These are phyloP conservation scores for Gymnoscelis rufifasciata DNA, from an alignment of 2,888 invertebrate species.

Conservation along the genomic window DNA sequence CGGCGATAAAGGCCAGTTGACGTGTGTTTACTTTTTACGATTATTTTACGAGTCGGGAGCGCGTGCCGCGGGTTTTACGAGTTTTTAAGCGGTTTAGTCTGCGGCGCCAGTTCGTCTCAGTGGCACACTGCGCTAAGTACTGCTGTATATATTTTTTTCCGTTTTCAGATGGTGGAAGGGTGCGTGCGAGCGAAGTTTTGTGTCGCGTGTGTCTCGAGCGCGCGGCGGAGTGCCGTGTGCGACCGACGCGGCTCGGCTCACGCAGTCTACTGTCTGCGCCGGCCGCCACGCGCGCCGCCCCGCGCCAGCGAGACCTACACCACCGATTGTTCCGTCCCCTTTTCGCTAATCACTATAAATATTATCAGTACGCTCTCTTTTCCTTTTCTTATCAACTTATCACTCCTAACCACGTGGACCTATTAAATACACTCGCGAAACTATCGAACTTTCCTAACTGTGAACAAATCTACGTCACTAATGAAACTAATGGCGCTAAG, in stretches of 20 bases:
- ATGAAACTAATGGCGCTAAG: conserved; percentile 18
- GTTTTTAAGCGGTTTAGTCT: conserved; percentile 67
- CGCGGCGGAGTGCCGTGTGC: conserved; percentile 58
- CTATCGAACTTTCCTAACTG: conserved; percentile 6
- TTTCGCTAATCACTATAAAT: conserved; percentile 78
- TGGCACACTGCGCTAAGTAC: conserved; percentile 28
- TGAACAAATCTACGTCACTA: not conserved
- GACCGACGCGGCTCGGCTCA: conserved; percentile 82
- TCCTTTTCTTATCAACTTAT: conserved; percentile 72
- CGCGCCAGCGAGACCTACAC: conserved; percentile 62
- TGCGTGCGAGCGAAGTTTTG: conserved; percentile 68
- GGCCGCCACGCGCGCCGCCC: conserved; percentile 81
- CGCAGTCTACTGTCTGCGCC: conserved; percentile 81
- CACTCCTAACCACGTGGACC: conserved; percentile 59
- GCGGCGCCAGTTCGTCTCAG: conserved; percentile 57
- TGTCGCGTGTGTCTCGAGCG: conserved; percentile 60
- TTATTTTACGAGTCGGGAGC: conserved; percentile 75
- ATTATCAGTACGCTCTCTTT: conserved; percentile 76
- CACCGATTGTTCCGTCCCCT: conserved; percentile 76
- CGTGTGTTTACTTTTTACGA: conserved; percentile 79
- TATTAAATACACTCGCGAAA: conserved; percentile 15
- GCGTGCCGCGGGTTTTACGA: conserved; percentile 77
- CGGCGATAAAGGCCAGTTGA: conserved; percentile 75
- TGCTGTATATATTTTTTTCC: conserved; percentile 34
- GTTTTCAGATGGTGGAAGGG: conserved; percentile 39